phyloP scores from a whole-genome alignment of 2,113 vertebrate genomes.

The Crypturellus undulatus region DNA sequence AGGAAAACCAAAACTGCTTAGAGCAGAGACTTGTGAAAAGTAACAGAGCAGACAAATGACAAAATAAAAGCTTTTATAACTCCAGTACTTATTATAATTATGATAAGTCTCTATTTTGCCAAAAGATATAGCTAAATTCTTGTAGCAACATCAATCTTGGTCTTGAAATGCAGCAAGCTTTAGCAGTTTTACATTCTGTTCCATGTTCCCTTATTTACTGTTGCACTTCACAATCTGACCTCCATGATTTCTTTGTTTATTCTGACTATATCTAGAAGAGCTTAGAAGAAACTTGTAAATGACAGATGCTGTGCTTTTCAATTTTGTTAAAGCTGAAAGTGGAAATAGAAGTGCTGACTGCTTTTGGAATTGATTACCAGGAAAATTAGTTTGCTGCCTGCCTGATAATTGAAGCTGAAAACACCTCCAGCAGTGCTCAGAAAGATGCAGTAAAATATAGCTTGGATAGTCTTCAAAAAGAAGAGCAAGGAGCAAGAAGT shows the following conservation, averaged over 20 bases:
- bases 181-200: neutral
- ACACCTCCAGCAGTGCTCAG: neutral
- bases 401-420: neutral
- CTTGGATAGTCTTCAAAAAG: neutral
- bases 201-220: neutral
- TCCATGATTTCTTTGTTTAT: neutral
- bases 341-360: neutral
- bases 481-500: neutral
- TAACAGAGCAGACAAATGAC: neutral
- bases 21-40: neutral
- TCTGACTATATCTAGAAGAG: neutral
- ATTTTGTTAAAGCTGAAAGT: neutral
- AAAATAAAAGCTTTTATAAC: neutral
- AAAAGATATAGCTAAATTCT: neutral
- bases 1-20: neutral
- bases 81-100: neutral
- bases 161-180: neutral
- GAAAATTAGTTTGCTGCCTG: slow-evolving; percentile 2
- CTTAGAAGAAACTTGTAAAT: neutral
- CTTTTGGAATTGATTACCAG: neutral
- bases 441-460: neutral
- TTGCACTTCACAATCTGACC: neutral
- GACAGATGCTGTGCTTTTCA: neutral
- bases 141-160: neutral
- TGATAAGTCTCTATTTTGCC: neutral